Evolutionary conservation across 2,797 vertebrate genomes (phyloP).

Genomic region (Sebastes taczanowskii): DNA sequence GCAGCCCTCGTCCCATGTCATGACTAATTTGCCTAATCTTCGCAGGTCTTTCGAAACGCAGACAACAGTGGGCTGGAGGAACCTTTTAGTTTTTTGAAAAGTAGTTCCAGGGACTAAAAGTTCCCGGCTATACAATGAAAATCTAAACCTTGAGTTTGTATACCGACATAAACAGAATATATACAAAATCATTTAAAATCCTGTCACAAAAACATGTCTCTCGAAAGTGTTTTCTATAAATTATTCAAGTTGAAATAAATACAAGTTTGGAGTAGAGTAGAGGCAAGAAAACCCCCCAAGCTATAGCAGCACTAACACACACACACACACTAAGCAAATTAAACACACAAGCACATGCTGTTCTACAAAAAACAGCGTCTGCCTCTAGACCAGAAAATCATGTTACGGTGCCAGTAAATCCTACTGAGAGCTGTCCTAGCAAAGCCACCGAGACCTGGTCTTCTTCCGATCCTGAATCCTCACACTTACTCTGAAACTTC

Average conservation of each 20-base stretch:
- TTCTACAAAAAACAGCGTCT: conserved; percentile 36
- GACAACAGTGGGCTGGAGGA: neutral
- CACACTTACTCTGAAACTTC: neutral
- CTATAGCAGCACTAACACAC: neutral
- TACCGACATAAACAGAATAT: neutral
- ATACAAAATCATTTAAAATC: neutral
- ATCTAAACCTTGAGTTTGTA: neutral
- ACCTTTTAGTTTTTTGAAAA: rapidly evolving
- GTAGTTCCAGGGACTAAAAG: neutral
- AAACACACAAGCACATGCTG: conserved; percentile 33
- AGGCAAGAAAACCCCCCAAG: conserved; percentile 20
- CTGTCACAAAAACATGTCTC: neutral
- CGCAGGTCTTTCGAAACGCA: neutral
- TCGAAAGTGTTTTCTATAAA: conserved; percentile 1
- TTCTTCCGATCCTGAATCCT: conserved; percentile 36
- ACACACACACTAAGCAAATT: neutral
- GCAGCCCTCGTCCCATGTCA: neutral
- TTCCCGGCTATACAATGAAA: neutral
- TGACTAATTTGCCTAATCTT: neutral
- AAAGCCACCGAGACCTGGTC: conserved; percentile 25
- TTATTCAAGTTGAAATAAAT: conserved; percentile 17
- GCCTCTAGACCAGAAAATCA: conserved; percentile 43
- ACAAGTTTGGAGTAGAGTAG: conserved; percentile 2
- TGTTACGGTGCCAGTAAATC: conserved; percentile 47
- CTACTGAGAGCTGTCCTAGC: conserved; percentile 48